These are phyloP conservation scores for Aphelocoma coerulescens DNA, from an alignment of 2,113 vertebrate genomes.

Conservation along the genomic window DNA sequence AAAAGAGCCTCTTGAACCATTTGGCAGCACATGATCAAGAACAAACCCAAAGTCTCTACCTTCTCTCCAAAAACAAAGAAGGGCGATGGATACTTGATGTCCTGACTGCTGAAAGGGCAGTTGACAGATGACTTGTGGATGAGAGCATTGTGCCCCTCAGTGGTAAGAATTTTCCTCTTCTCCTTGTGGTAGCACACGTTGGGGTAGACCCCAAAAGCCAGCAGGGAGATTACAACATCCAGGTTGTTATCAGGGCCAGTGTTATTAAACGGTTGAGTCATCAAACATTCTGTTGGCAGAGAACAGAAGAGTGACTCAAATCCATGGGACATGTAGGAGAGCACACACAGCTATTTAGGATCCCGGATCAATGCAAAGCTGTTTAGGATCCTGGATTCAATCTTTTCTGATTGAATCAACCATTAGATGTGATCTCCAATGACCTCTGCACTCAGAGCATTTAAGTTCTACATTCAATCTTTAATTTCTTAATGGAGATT, in stretches of 20 bases:
- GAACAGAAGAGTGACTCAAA: background rate
- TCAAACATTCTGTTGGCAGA: constrained; percentile 80
- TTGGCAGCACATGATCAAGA: background rate
- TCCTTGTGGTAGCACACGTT: constrained; percentile 98
- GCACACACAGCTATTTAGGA: background rate
- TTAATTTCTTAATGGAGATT: background rate
- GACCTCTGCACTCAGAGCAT: background rate
- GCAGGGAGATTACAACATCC: constrained; percentile 92
- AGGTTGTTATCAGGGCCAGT: constrained; percentile 91
- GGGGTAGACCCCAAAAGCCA: constrained; percentile 92
- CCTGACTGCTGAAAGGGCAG: constrained; percentile 94
- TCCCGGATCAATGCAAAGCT: background rate
- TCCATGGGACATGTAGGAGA: background rate
- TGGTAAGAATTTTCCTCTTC: constrained; percentile 94
- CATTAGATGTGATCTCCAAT: background rate
- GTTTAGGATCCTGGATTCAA: background rate
- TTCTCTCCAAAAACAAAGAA: constrained; percentile 98
- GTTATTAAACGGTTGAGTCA: constrained; percentile 89
- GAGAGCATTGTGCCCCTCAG: constrained; percentile 93
- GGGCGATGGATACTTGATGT: constrained; percentile 88
- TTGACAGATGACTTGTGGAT: constrained; percentile 97
- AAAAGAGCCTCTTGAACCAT: background rate
- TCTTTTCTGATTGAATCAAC: background rate
- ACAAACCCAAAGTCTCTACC: constrained; percentile 66
- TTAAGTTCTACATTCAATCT: background rate